Conservation (phyloP, 2,888 invertebrate genomes). For the Ecliptopera silaceata region DNA sequence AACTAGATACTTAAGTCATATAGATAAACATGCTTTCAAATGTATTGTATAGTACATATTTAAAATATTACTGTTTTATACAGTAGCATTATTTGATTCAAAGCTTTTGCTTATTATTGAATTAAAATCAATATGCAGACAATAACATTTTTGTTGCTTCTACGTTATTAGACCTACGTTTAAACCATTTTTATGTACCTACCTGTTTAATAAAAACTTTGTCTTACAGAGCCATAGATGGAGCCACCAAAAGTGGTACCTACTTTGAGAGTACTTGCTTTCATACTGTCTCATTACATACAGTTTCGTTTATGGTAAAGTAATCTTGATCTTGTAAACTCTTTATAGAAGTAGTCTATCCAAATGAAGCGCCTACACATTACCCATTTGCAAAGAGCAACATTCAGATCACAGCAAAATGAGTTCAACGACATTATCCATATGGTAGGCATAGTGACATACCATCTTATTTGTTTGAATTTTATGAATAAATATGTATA, state of each 20-base stretch:
- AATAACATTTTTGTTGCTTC: too few species aligned
- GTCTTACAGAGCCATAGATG: background rate
- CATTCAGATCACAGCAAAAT: constrained; percentile 46
- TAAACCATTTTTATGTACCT: too few species aligned
- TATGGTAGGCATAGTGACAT: constrained; percentile 33
- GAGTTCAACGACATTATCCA: constrained; percentile 55
- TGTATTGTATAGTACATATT: too few species aligned
- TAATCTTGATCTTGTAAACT: constrained; percentile 41
- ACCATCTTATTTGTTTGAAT: constrained; percentile 26
- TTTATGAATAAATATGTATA: constrained; percentile 39
- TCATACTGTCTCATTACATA: constrained; percentile 26
- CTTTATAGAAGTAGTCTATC: constrained; percentile 36
- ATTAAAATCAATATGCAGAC: too few species aligned
- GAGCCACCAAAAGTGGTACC: constrained; percentile 22
- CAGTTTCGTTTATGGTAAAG: constrained; percentile 23
- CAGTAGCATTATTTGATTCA: too few species aligned
- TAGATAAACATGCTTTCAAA: too few species aligned
- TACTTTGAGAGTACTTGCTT: constrained; percentile 17
- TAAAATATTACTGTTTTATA: too few species aligned
- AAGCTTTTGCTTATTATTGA: too few species aligned
- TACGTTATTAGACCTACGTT: too few species aligned
- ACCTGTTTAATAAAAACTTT: background rate
- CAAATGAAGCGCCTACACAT: constrained; percentile 51
- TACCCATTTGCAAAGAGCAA: constrained; percentile 45
- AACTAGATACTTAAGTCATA: background rate